Evolutionary conservation across 2,797 vertebrate genomes (phyloP), one percentile per base, ranked within the genome.

Genomic region (Tarsius wallacei): DNA sequence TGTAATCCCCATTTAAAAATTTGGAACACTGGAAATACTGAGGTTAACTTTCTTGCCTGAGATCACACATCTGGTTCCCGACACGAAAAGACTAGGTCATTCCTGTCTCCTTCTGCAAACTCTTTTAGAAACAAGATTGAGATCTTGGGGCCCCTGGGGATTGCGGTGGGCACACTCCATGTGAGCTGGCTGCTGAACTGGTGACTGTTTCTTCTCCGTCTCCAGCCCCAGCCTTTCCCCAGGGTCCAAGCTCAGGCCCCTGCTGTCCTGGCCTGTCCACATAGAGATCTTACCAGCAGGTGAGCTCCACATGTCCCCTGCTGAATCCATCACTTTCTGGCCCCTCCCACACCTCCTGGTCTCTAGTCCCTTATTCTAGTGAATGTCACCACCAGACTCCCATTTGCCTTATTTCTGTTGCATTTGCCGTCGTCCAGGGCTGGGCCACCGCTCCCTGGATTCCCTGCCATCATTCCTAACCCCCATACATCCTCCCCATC

Each of bases 21-120:
- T 84, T n/a, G 55, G 19, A 84, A 53, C 21, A 16, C 59, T 91
- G 47, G 80, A 95, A 97, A 91, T n/a, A 81, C 47, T 74, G 76
- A 85, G 17, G 51, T 87, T 95, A 76, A 64, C 71, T 87, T 78
- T 93, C 24, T 74, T 95, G 49, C 55, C 61, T 78, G 82, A 87
- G 59, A 51, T 73, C 57, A 53, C 83, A 80, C 47, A 78, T 93
- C 88, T 83, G 31, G 33, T 85, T 86, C 66, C 31, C n/a, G 80
- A 59, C 2, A 17, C n/a, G 14, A 87, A 63, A 88, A 91, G 53
- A 83, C 64, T 66, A 61, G 73, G 36, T 61, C 6, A 17, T 55
- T 57, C 15, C 47, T 71, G 78, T 73, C 68, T 88, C 57, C 68
- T 91, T 66, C 55, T 53, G 0, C 10, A 86, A 78, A 51, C 22